A percentile compares a stretch with the other conserved stretches of the same genome.
Conservation (phyloP, 2,888 invertebrate genomes). For the Torymus texanus region DNA sequence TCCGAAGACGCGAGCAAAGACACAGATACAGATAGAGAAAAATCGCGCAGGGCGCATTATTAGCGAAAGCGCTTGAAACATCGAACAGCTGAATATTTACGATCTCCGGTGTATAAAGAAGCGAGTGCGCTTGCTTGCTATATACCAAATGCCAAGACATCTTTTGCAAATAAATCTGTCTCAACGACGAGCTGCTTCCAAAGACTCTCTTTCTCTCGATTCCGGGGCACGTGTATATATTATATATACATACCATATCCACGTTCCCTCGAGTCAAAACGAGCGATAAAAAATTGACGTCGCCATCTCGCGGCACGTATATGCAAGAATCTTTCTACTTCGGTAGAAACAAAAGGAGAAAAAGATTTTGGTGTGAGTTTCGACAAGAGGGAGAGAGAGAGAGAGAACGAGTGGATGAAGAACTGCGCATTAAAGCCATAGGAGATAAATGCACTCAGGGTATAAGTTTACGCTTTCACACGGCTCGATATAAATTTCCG, state of each 20-base stretch:
- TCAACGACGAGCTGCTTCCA: conserved; percentile 30
- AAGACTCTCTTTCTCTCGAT: conserved; percentile 1
- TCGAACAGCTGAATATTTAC: conserved; percentile 32
- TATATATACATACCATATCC: neutral
- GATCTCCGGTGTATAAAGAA: neutral
- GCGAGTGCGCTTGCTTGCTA: neutral
- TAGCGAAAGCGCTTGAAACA: neutral
- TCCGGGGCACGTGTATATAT: neutral
- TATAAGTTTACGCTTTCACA: conserved; percentile 35
- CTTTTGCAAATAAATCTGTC: conserved; percentile 39
- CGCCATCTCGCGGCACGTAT: neutral
- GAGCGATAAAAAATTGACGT: conserved; percentile 48
- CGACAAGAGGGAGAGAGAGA: neutral
- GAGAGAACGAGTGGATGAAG: no score
- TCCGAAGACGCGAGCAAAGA: no score
- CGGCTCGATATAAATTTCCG: conserved; percentile 26
- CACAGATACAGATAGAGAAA: no score
- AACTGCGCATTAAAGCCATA: conserved; percentile 33
- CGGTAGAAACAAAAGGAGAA: conserved; percentile 33
- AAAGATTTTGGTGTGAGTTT: conserved; percentile 37
- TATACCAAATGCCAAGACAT: conserved; percentile 2
- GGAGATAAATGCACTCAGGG: conserved; percentile 37
- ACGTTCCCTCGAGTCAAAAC: conserved; percentile 5
- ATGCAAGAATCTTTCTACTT: neutral
- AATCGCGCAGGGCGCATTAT: neutral